phyloP scores from a whole-genome alignment of 1,140 invertebrate species.

The Habropoda laboriosa region DNA sequence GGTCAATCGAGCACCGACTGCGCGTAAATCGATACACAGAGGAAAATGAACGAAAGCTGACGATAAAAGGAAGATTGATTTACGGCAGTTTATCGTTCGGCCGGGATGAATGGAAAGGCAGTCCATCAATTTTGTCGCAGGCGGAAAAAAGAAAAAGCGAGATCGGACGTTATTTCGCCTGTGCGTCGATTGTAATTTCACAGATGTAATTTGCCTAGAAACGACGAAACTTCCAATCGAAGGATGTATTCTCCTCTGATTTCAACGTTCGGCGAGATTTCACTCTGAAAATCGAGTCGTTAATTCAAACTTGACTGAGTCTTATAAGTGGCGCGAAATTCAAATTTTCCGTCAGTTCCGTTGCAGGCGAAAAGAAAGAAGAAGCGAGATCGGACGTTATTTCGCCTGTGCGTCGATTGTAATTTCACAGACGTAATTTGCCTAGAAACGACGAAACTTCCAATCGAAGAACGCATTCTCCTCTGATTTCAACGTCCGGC shows the following conservation, averaged over 20 bases:
- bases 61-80: slow-evolving; percentile 15
- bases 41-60: slow-evolving; percentile 12
- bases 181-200: neutral
- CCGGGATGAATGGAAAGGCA: slow-evolving; percentile 4
- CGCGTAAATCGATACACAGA: slow-evolving; percentile 14
- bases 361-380: neutral
- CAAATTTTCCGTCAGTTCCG: neutral
- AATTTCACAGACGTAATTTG: slow-evolving; percentile 2
- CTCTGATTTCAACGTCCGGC: neutral
- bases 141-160: neutral
- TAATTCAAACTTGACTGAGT: no score
- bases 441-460: neutral
- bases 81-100: slow-evolving; percentile 21
- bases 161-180: neutral
- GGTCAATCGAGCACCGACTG: slow-evolving; percentile 27
- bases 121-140: neutral
- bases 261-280: neutral
- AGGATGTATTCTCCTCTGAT: no score
- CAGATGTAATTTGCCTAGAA: neutral
- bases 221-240: no score
- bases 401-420: neutral
- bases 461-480: no score
- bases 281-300: no score
- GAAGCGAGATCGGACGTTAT: neutral
- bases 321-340: no score